Percentiles rank a stretch among this genome's conserved stretches.
Conservation (phyloP, 1,140 invertebrate species). For the Colletes gigas region DNA sequence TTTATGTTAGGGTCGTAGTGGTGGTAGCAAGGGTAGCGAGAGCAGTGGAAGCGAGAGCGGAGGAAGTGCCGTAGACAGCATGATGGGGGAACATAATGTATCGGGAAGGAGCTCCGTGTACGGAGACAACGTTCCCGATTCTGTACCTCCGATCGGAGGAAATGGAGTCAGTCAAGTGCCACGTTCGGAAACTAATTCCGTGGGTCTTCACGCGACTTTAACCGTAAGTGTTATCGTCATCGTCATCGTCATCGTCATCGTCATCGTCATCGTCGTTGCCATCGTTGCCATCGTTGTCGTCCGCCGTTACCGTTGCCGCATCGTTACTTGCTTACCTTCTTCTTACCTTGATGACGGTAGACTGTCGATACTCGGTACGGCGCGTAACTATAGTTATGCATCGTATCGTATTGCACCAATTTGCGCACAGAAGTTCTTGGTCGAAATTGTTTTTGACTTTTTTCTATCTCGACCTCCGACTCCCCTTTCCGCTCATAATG, state of each 20-base stretch:
- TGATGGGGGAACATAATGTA: constrained; percentile 91
- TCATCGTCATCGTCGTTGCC: constrained; percentile 5
- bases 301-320: constrained; percentile 15
- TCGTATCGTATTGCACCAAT: neutral
- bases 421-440: neutral
- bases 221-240: constrained; percentile 68
- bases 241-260: constrained; percentile 10
- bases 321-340: constrained; percentile 10
- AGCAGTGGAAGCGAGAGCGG: constrained; percentile 93
- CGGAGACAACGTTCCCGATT: constrained; percentile 85
- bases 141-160: constrained; percentile 77
- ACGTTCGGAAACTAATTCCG: constrained; percentile 82
- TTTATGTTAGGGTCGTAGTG: constrained; percentile 84
- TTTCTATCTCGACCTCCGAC: no score
- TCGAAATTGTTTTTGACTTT: no score
- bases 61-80: constrained; percentile 94
- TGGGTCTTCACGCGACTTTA: constrained; percentile 80
- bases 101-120: constrained; percentile 95
- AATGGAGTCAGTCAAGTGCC: constrained; percentile 71
- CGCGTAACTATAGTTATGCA: no score
- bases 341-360: neutral
- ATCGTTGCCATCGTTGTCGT: constrained; percentile 11
- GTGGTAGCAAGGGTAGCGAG: constrained; percentile 88
- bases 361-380: neutral
- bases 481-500: no score